These are phyloP conservation scores for Chrosomus eos DNA, from an alignment of 2,797 vertebrate genomes.

Conservation along the genomic window DNA sequence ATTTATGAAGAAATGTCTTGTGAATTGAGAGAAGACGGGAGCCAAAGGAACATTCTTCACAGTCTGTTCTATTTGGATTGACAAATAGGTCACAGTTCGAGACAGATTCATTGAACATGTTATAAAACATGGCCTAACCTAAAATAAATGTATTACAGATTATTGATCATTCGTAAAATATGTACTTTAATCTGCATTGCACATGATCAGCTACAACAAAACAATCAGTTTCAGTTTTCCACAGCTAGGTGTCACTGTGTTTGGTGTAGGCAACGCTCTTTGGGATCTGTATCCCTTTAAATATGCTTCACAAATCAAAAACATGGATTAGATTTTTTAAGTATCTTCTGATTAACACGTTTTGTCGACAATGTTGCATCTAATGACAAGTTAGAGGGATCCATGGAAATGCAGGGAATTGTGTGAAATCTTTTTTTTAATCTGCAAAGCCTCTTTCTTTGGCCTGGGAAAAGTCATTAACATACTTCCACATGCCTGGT, in stretches of 20 bases:
- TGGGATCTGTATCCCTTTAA: slow-evolving; percentile 31
- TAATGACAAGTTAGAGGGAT: slow-evolving; percentile 54
- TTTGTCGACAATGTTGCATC: background rate
- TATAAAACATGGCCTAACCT: background rate
- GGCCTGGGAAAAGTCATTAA: slow-evolving; percentile 57
- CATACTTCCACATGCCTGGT: slow-evolving; percentile 42
- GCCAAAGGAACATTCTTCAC: slow-evolving; percentile 54
- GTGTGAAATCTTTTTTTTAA: slow-evolving; percentile 60
- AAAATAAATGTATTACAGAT: slow-evolving; percentile 12
- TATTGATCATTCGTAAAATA: background rate
- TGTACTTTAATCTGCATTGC: background rate
- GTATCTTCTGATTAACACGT: slow-evolving; percentile 14
- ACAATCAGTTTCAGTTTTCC: background rate
- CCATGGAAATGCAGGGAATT: background rate
- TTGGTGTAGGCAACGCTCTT: background rate
- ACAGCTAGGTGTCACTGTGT: slow-evolving; percentile 14
- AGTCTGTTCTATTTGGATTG: slow-evolving; percentile 12
- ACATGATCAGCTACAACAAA: background rate
- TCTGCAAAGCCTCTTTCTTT: slow-evolving; percentile 52
- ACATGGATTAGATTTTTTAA: background rate
- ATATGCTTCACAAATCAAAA: background rate
- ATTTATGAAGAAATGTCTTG: slow-evolving; percentile 61
- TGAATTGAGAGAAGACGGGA: slow-evolving; percentile 57
- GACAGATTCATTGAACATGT: background rate
- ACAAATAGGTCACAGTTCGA: background rate